Evolutionary conservation across 1,140 invertebrate species (phyloP).

Genomic region (Agrilus planipennis): DNA sequence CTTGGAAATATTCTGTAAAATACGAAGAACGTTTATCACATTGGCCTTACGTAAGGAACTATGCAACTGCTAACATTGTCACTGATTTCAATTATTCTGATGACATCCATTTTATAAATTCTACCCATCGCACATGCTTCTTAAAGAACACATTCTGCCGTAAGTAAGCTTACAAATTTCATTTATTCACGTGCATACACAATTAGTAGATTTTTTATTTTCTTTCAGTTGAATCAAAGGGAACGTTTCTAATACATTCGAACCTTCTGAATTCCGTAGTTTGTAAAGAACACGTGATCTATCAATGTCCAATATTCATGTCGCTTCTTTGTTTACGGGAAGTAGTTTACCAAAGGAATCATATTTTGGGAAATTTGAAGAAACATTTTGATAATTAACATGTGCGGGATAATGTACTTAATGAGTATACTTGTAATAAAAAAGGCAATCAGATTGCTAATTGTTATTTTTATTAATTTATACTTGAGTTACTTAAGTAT

Average conservation of each 20-base stretch:
- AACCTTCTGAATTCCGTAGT: no score
- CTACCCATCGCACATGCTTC: conserved; percentile 51
- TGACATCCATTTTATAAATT: conserved; percentile 42
- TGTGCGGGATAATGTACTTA: no score
- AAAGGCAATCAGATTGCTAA: no score
- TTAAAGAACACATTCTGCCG: conserved; percentile 43
- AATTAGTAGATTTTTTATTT: no score
- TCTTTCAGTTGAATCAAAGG: no score
- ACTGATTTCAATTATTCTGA: conserved; percentile 37
- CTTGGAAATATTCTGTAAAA: conserved; percentile 56
- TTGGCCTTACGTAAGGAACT: conserved; percentile 47
- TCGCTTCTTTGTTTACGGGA: conserved; percentile 44
- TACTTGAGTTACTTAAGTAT: no score
- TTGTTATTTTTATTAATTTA: no score
- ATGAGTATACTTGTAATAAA: no score
- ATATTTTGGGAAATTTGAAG: conserved; percentile 48
- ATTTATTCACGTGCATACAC: no score
- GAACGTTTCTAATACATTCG: no score
- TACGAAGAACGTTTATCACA: conserved; percentile 53
- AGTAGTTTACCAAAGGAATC: conserved; percentile 45
- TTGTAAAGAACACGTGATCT: conserved; percentile 46
- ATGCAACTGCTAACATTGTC: conserved; percentile 43
- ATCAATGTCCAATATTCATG: conserved; percentile 49
- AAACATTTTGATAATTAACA: conserved; percentile 33
- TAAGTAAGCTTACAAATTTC: conserved; percentile 44